Percentiles rank a stretch among this genome's conserved stretches.
Conservation (phyloP, 2,888 invertebrate species). For the Aphelenchoides bicaudatus region DNA sequence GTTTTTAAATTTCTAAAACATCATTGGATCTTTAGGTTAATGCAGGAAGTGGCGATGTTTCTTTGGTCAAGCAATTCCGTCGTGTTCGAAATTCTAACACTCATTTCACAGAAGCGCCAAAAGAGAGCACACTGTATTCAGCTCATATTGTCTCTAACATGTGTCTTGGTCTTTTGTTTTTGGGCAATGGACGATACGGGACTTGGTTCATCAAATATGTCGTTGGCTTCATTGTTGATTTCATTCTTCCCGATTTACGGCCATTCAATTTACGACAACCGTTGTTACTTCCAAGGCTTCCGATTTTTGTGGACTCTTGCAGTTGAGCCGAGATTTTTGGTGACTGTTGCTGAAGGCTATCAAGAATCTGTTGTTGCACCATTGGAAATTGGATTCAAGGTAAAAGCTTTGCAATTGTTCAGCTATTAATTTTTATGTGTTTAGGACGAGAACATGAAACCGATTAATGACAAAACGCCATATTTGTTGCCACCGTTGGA, state of each 20-base stretch:
- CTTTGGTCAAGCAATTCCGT: constrained; percentile 76
- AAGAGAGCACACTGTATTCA: constrained; percentile 76
- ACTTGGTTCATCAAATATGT: constrained; percentile 71
- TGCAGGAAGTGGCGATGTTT: constrained; percentile 87
- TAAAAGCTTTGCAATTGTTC: not conserved
- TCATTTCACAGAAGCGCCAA: not conserved
- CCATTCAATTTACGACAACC: constrained; percentile 89
- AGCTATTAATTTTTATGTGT: not conserved
- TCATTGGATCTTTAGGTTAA: constrained; percentile 64
- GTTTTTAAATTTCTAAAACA: constrained; percentile 5
- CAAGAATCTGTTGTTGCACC: constrained; percentile 61
- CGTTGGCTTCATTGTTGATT: constrained; percentile 83
- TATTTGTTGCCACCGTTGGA: constrained; percentile 40
- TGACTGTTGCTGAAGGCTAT: constrained; percentile 79
- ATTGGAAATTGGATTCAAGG: constrained; percentile 28
- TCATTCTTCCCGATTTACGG: constrained; percentile 96
- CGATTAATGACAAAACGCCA: constrained; percentile 30
- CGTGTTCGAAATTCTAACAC: constrained; percentile 68
- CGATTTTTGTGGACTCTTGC: constrained; percentile 92
- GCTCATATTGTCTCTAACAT: constrained; percentile 92
- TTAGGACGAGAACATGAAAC: constrained; percentile 14
- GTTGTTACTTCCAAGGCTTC: constrained; percentile 95
- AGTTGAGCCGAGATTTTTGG: constrained; percentile 79
- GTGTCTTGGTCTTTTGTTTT: constrained; percentile 84
- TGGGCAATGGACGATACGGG: constrained; percentile 80